Conservation (phyloP, 2,113 vertebrate species). For the Clarias macrocephalus region DNA sequence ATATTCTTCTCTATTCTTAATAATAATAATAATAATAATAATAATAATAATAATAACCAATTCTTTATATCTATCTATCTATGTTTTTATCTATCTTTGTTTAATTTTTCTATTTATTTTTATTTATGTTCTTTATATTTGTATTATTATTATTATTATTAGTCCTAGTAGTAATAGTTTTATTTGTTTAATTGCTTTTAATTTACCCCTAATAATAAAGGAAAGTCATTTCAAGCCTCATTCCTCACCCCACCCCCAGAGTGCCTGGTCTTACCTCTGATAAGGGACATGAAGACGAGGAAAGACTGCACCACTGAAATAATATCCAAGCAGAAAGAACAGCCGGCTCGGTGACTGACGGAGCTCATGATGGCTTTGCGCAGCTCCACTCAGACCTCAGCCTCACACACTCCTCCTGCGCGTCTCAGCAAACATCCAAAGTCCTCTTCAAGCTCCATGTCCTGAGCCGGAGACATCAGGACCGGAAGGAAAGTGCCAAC, state of each 20-base stretch:
- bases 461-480: neutral
- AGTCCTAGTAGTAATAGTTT: too few relatives aligned
- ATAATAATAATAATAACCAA: too few relatives aligned
- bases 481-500: neutral
- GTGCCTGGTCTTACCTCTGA: constrained; percentile 37
- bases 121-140: neutral
- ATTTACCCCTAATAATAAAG: neutral
- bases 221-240: neutral
- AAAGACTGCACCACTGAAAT: constrained; percentile 10
- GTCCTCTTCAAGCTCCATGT: neutral
- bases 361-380: constrained; percentile 17
- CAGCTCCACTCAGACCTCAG: neutral
- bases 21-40: too few relatives aligned
- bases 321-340: constrained; percentile 6
- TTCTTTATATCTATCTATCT: neutral
- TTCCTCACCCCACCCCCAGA: neutral
- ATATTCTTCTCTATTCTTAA: too few relatives aligned
- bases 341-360: neutral
- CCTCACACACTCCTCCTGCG: constrained; percentile 10
- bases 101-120: neutral
- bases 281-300: constrained; percentile 2
- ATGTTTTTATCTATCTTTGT: neutral
- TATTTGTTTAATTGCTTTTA: neutral
- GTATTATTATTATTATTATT: neutral
- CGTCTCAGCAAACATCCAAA: neutral